Evolutionary conservation across 2,797 vertebrate genomes (phyloP).

Genomic region (Acridotheres tristis): DNA sequence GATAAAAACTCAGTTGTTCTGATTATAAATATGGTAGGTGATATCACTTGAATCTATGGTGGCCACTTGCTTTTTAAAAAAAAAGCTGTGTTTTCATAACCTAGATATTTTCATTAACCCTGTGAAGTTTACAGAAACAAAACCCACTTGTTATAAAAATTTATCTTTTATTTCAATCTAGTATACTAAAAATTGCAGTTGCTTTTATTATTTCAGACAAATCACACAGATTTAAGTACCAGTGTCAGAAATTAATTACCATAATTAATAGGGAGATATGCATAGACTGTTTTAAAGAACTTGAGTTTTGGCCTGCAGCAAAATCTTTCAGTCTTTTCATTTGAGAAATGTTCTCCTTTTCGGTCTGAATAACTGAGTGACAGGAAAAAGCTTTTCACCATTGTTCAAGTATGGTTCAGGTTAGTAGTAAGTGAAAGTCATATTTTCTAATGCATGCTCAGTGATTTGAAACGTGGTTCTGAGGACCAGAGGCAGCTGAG

Average conservation of each 20-base stretch:
- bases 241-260: constrained; percentile 36
- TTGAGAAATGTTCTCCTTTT: constrained; percentile 1
- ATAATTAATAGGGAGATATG: neutral
- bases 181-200: neutral
- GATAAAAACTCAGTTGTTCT: neutral
- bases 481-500: neutral
- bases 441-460: neutral
- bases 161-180: neutral
- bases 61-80: neutral
- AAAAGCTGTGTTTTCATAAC: neutral
- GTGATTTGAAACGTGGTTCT: neutral
- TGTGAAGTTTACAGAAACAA: neutral
- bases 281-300: neutral
- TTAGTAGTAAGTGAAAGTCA: neutral
- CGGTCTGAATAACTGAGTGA: neutral
- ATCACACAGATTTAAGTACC: neutral
- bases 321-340: neutral
- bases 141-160: neutral
- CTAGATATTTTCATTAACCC: neutral
- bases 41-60: neutral
- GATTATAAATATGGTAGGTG: neutral
- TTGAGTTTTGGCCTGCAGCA: neutral
- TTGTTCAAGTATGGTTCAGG: neutral
- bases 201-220: neutral
- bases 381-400: neutral